Conservation (phyloP, 1,140 invertebrate genomes). For the Gonatopus flavifemur region DNA sequence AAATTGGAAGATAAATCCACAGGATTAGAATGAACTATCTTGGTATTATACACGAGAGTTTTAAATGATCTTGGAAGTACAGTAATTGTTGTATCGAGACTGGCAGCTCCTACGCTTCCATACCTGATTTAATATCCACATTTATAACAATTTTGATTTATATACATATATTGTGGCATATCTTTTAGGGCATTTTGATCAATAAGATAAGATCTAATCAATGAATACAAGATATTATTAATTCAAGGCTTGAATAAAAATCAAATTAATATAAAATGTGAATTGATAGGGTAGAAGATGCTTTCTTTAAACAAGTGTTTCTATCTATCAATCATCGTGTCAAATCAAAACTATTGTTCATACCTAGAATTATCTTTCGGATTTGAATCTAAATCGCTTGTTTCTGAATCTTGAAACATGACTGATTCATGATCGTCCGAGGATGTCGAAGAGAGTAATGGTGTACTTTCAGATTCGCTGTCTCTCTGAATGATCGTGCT, state of each 20-base stretch:
- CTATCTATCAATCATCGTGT: no score
- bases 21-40: slow-evolving; percentile 6
- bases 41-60: slow-evolving; percentile 15
- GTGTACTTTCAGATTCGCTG: slow-evolving; percentile 39
- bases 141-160: no score
- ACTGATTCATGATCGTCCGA: slow-evolving; percentile 20
- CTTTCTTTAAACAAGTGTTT: no score
- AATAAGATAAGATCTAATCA: no score
- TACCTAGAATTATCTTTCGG: slow-evolving; percentile 14
- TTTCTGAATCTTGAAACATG: slow-evolving; percentile 36
- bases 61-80: slow-evolving; percentile 24
- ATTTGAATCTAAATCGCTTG: slow-evolving; percentile 32
- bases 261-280: no score
- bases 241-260: no score
- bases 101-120: slow-evolving; percentile 22
- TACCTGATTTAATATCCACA: slow-evolving; percentile 25
- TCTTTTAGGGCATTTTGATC: no score
- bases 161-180: no score
- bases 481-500: slow-evolving; percentile 17
- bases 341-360: no score
- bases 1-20: slow-evolving; percentile 7
- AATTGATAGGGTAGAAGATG: no score
- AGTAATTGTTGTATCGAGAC: slow-evolving; percentile 22
- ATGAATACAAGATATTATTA: no score
- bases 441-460: slow-evolving; percentile 34